Conservation (phyloP, 2,797 vertebrate genomes). For the Podargus strigoides region DNA sequence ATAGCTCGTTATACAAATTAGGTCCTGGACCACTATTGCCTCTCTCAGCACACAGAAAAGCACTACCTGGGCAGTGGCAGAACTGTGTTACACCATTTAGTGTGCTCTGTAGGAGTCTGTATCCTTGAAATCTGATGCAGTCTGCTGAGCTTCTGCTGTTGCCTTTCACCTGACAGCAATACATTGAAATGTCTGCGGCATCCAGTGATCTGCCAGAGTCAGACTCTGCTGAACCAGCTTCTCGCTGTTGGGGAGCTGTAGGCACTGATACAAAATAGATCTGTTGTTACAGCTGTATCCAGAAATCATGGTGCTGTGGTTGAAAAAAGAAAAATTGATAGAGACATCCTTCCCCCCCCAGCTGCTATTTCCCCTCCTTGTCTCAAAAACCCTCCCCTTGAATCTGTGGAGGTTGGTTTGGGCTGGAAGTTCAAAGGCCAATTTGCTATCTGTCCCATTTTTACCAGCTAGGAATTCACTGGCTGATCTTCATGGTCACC, state of each 20-base stretch:
- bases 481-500: neutral
- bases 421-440: neutral
- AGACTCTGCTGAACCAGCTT: neutral
- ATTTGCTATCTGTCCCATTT: neutral
- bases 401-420: neutral
- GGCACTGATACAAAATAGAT: neutral
- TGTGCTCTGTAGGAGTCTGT: neutral
- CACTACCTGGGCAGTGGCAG: neutral
- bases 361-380: no score
- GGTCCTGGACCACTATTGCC: neutral
- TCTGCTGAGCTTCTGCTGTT: neutral
- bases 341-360: neutral
- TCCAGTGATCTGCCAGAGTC: neutral
- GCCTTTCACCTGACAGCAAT: neutral
- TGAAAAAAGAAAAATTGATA: neutral
- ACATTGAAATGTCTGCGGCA: neutral
- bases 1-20: conserved; percentile 46
- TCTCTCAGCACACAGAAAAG: neutral
- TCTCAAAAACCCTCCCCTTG: neutral
- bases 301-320: neutral
- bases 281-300: neutral
- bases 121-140: neutral
- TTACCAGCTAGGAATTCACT: neutral
- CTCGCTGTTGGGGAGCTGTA: neutral
- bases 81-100: no score